Evolutionary conservation across 1,140 invertebrate genomes (phyloP), one percentile per base, ranked within the genome.

Genomic region (Conopomorpha cramerella): DNA sequence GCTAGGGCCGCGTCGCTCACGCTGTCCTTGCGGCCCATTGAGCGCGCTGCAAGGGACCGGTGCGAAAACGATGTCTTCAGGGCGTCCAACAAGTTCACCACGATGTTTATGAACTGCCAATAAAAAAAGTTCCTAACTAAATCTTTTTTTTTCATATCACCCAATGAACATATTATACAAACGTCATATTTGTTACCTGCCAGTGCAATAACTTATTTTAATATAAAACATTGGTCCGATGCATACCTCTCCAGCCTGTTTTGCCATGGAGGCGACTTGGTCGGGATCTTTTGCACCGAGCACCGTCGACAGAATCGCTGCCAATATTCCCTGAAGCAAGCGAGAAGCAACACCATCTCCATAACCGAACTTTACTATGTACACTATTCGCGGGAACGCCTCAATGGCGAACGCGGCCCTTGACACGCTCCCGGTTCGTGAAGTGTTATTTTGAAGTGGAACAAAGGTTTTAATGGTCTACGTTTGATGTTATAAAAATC

Each of bases 221-320:
- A n/a, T n/a, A n/a, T n/a, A n/a, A n/a, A n/a, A n/a, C n/a, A n/a
- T n/a, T n/a, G n/a, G n/a, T n/a, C n/a, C 51, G 56, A 48, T 44
- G 82, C 87, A 84, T 88, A 94, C 92, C 90, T 95, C 90, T 73
- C 90, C 89, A 72, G 91, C 91, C 80, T 95, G 91, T 81, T 92
- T 92, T 79, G 91, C 91, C 88, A 93, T 91, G 71, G 86, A 86
- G 77, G 90, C 86, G 59, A 93, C 88, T 79, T 92, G 90, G 71
- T 91, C 86, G 56, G 90, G 89, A 81, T 94, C 88, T 84, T 89
- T 89, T 72, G 87, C 84, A 81, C 91, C 91, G 71, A 93, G 85
- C 79, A 93, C 82, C 71, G 89, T 86, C 59, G 89, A 89, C 76
- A 95, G 84, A 68, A 94, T 86, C 74, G 89, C 89, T 64, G 90